These are phyloP conservation scores for Ailuropoda melanoleuca DNA, from an alignment of 2,113 vertebrate genomes.

Conservation along the genomic window DNA sequence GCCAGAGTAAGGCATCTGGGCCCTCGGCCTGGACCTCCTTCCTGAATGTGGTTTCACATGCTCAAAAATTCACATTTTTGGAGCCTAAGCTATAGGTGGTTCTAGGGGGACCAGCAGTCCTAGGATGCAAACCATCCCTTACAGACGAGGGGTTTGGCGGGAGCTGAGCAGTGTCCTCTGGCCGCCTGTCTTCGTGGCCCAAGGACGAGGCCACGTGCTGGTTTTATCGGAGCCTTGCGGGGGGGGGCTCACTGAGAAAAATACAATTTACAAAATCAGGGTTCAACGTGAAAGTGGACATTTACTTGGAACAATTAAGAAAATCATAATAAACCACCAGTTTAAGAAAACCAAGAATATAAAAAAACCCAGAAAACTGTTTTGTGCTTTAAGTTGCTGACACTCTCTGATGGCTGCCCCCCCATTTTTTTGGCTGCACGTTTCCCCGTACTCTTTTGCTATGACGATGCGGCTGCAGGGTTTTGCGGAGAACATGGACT, in stretches of 20 bases:
- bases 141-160: rapidly evolving
- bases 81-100: rapidly evolving
- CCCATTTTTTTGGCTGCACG: rapidly evolving
- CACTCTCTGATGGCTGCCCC: rapidly evolving
- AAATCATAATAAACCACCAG: too few species aligned
- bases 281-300: background rate
- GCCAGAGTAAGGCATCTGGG: rapidly evolving
- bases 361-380: background rate
- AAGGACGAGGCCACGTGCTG: background rate
- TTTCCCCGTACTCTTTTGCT: rapidly evolving
- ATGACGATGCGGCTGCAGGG: rapidly evolving
- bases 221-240: background rate
- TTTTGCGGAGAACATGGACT: background rate
- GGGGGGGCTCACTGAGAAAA: background rate
- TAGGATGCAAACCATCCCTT: background rate
- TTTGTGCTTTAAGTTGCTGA: background rate
- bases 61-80: rapidly evolving
- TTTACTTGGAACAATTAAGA: background rate
- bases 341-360: background rate
- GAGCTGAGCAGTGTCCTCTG: background rate
- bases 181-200: background rate
- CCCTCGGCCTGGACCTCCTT: background rate
- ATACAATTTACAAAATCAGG: background rate
- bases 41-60: rapidly evolving
- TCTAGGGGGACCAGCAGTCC: background rate